A percentile compares a stretch with the other conserved stretches of the same genome.
Conservation (phyloP, 2,797 vertebrate species). For the Nasua narica region DNA sequence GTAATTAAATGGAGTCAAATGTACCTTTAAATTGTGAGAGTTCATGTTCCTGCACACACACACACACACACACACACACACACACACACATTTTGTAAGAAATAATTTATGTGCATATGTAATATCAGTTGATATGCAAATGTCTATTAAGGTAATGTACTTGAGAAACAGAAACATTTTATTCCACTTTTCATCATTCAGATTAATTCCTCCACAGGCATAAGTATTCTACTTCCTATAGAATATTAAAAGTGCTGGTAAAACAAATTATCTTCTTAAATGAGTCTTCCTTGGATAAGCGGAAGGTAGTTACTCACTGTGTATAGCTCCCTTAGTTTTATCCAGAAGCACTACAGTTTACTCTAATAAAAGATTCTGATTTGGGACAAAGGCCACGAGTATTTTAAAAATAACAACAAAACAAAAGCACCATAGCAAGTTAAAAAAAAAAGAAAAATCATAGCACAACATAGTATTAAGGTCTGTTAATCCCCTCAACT, state of each 20-base stretch:
- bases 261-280: neutral
- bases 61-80: neutral
- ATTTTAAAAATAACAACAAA: neutral
- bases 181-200: neutral
- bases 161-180: conserved; percentile 4
- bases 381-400: neutral
- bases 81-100: neutral
- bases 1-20: neutral
- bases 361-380: neutral
- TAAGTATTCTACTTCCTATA: neutral
- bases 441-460: neutral
- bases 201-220: neutral
- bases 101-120: neutral
- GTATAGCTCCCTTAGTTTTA: neutral
- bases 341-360: neutral
- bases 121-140: conserved; percentile 2
- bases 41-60: neutral
- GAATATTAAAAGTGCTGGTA: neutral
- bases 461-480: neutral
- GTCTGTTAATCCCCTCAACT: neutral
- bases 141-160: neutral
- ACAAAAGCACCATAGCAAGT: neutral
- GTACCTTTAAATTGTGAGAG: neutral
- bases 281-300: neutral
- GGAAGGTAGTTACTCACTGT: neutral